These are phyloP conservation scores for Urocitellus parryii DNA, from an alignment of 2,113 vertebrate species.

Conservation along the genomic window DNA sequence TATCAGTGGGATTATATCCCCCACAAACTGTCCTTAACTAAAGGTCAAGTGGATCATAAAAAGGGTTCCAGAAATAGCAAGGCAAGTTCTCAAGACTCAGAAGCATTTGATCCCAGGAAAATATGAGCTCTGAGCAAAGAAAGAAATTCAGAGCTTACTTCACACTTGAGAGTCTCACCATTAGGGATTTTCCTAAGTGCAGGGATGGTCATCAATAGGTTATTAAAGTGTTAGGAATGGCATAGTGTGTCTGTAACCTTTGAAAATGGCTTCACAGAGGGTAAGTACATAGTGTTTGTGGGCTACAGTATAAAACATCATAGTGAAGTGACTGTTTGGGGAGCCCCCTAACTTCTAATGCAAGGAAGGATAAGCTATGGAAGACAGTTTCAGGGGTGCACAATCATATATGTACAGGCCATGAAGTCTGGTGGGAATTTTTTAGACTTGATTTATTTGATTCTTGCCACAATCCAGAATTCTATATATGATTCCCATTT, in stretches of 20 bases:
- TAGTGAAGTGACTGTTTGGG: background rate
- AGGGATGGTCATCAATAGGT: background rate
- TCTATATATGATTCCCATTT: background rate
- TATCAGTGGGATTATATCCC: slow-evolving; percentile 46
- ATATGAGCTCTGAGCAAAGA: slow-evolving; percentile 43
- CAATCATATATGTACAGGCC: too few relatives aligned
- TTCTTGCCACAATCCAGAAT: background rate
- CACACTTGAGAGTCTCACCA: background rate
- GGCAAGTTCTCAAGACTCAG: slow-evolving; percentile 33
- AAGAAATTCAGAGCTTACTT: slow-evolving; percentile 39
- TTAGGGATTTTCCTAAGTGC: background rate
- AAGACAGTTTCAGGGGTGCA: background rate
- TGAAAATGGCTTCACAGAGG: background rate
- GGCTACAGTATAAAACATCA: fast-evolving
- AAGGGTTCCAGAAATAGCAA: slow-evolving; percentile 64
- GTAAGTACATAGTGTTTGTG: background rate
- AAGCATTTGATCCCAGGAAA: slow-evolving; percentile 54
- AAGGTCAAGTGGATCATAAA: slow-evolving; percentile 72
- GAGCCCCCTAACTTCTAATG: background rate
- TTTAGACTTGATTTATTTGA: background rate
- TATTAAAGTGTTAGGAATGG: background rate
- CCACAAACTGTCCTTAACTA: slow-evolving; percentile 39
- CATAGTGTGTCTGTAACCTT: background rate
- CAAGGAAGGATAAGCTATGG: background rate
- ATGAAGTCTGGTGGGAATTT: too few relatives aligned